Evolutionary conservation across 1,140 invertebrate genomes (phyloP), one percentile per base, ranked within the genome.

Genomic region (Stenopsyche tienmushanensis): DNA sequence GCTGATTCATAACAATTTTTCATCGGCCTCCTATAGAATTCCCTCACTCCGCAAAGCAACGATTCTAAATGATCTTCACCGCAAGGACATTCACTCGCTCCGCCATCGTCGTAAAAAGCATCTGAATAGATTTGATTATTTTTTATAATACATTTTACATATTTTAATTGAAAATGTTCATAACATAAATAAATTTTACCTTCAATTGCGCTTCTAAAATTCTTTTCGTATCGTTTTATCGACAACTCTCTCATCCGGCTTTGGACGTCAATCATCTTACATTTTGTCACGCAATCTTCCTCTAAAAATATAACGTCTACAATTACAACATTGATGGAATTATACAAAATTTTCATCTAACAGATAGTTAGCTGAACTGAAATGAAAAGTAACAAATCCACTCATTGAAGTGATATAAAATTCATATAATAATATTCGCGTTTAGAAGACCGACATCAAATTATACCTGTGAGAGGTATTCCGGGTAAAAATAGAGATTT

Each of bases 241-340:
- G 78, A 81, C 17, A 87, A 74, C 65, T 77, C 77, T 73, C 85
- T 84, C 82, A 87, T 85, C 71, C 84, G 83, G 26, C 79, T 72
- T 47, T 82, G 75, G 47, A 86, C 75, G 52, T 83, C 81, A 66
- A 82, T 75, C 82, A 86, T 84, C 78, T 87, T 87, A 72, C 82
- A 79, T 77, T 83, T 82, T 8, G 84, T 84, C 54, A 83, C 79
- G 55, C 57, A 60, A 49, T 60, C 57, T 34, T 60, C 57, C 41
- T 60, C 57, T 60, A 23, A 25, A 60, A 60, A 60, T 26, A 23
- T 34, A 47, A 47, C 17, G n/a, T 47, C 44, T 47, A 47, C 18
- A 15, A 47, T 47, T 39, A 39, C 34, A 39, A n/a, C n/a, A n/a
- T n/a, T n/a, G n/a, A n/a, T n/a, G n/a, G 29, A 34, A 34, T 34